Conservation (phyloP, 92 coral and sea anemone species). For the Porites rus region DNA sequence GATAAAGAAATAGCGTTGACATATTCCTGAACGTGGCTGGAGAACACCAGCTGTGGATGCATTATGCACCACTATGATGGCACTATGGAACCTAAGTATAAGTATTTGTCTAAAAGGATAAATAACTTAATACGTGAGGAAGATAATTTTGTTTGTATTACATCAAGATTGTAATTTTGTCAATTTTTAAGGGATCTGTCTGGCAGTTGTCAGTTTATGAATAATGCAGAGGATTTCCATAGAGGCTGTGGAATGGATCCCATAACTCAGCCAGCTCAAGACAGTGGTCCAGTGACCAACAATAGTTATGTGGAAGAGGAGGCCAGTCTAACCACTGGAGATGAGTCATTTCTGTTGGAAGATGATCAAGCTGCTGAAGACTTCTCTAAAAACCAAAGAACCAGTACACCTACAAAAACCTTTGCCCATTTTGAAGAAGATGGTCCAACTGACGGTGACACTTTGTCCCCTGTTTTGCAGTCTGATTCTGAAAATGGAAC, state of each 20-base stretch:
- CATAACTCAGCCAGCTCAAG: neutral
- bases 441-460: neutral
- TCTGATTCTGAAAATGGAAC: neutral
- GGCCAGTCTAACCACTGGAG: neutral
- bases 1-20: no score
- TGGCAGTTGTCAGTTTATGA: neutral
- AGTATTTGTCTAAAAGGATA: no score
- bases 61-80: no score
- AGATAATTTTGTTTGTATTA: no score
- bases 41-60: no score
- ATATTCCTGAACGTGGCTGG: no score
- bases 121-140: no score
- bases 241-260: neutral
- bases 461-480: conserved; percentile 28
- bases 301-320: neutral
- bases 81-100: no score
- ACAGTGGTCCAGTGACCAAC: neutral
- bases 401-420: conserved; percentile 25
- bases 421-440: neutral
- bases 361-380: neutral
- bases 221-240: neutral
- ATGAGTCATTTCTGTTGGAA: conserved; percentile 24
- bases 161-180: neutral
- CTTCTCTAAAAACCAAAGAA: conserved; percentile 13
- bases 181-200: neutral